Percentiles rank a stretch among this genome's conserved stretches.
Conservation (phyloP, 2,797 vertebrate species). For the Cygnus olor region DNA sequence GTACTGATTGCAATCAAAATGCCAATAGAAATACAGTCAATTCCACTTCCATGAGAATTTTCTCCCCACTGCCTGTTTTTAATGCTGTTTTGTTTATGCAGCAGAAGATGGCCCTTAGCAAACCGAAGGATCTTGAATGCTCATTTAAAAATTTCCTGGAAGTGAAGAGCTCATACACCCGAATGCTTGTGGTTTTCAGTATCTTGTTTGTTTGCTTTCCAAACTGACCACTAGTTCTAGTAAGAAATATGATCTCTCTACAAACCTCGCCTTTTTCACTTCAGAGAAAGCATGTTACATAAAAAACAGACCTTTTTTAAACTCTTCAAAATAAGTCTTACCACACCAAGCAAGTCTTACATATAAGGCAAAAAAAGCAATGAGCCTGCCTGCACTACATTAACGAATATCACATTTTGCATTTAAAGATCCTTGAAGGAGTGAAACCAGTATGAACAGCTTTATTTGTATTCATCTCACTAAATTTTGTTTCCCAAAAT, state of each 20-base stretch:
- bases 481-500: constrained; percentile 15
- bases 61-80: neutral
- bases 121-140: neutral
- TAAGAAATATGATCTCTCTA: neutral
- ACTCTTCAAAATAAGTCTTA: neutral
- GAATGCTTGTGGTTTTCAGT: neutral
- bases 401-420: neutral
- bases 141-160: constrained; percentile 18
- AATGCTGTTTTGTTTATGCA: neutral
- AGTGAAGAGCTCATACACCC: neutral
- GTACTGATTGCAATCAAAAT: neutral
- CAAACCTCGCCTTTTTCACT: neutral
- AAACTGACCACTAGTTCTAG: neutral
- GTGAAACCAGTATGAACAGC: neutral
- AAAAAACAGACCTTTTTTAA: neutral
- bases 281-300: neutral
- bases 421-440: constrained; percentile 20
- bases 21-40: neutral
- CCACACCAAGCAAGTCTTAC: neutral
- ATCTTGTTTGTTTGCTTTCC: neutral
- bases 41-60: constrained; percentile 1
- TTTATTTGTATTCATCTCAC: constrained; percentile 28
- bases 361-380: neutral
- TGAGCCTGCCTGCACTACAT: neutral
- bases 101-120: neutral